Base-by-base conservation (phyloP, 1,140 invertebrate genomes). In the Glossosoma conforme region DNA sequence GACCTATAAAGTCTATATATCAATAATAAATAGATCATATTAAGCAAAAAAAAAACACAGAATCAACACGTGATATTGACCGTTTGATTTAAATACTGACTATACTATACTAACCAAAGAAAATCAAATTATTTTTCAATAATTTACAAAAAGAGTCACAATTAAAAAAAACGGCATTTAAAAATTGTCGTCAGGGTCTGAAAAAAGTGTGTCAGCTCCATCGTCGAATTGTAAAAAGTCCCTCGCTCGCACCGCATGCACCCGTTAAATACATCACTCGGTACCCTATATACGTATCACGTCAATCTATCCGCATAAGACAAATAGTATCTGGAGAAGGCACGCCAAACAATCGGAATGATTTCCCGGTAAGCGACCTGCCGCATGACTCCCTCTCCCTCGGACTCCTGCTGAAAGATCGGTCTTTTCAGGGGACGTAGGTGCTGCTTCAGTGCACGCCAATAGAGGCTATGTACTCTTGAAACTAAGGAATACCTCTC, bases 291-390 rank as follows among this genome's bases (percentile, higher is more conserved):
- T 58, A 53, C 46, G 51, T 58, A 58, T 58, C 56, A 36, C 56
- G 56, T 58, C 56, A 58, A 58, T 58, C 56, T 58, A 58, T 58
- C 56, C 56, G 56, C 56, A 58, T 58, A 58, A 58, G 56, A 58
- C 56, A 58, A 58, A 58, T 58, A 58, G 56, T 58, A 58, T 58
- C 56, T 58, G 56, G 56, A 58, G 51, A 49, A 58, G 50, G 51
- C 45, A 52, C 51, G 56, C 51, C 56, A 54, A 53, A 58, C 56
- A 58, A 58, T 53, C 56, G 56, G 49, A 53, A 58, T 50, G 51
- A 54, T 58, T 58, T 54, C 35, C 42, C 37, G 24, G 22, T 32
- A 43, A 20, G 18, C 33, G 21, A 21, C 32, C 52, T 14, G 37
- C 28, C 11, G 22, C 15, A 3, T n/a, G 21, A 6, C 24, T 37